Conservation (phyloP, 2,888 invertebrate genomes). For the Cephus sareptanus region DNA sequence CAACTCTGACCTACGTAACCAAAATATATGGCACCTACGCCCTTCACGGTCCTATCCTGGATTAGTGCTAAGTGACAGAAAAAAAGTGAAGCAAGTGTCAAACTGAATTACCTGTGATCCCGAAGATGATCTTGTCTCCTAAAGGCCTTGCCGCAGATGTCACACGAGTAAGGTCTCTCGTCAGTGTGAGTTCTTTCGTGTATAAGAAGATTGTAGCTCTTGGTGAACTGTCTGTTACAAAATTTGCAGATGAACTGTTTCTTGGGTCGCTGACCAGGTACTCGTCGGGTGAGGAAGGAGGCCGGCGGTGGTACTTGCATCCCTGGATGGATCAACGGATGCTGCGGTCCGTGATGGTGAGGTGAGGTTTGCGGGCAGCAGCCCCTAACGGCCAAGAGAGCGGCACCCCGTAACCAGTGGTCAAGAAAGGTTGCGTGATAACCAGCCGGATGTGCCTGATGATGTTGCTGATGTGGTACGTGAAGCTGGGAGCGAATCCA, state of each 20-base stretch:
- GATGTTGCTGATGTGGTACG: slow-evolving; percentile 32
- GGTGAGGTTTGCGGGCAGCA: slow-evolving; percentile 66
- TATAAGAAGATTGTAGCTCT: slow-evolving; percentile 96
- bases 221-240: slow-evolving; percentile 97
- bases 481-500: slow-evolving; percentile 49
- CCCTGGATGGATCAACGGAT: slow-evolving; percentile 56
- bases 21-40: neutral
- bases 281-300: slow-evolving; percentile 76
- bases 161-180: slow-evolving; percentile 96
- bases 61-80: neutral
- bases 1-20: neutral
- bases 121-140: slow-evolving; percentile 94
- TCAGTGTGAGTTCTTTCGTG: slow-evolving; percentile 98
- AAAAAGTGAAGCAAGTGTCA: neutral
- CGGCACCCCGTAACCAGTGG: slow-evolving; percentile 58
- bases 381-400: slow-evolving; percentile 52
- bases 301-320: slow-evolving; percentile 53
- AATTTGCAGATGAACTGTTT: slow-evolving; percentile 99
- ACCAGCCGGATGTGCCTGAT: slow-evolving; percentile 39
- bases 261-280: slow-evolving; percentile 87
- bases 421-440: slow-evolving; percentile 54
- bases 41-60: neutral
- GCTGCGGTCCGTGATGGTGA: slow-evolving; percentile 65
- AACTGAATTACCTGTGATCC: slow-evolving; percentile 83
- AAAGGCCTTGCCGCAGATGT: slow-evolving; percentile 98